A percentile compares a stretch with the other conserved stretches of the same genome.
phyloP scores from a whole-genome alignment of 1,140 invertebrate species.

The Archivesica marissinica region DNA sequence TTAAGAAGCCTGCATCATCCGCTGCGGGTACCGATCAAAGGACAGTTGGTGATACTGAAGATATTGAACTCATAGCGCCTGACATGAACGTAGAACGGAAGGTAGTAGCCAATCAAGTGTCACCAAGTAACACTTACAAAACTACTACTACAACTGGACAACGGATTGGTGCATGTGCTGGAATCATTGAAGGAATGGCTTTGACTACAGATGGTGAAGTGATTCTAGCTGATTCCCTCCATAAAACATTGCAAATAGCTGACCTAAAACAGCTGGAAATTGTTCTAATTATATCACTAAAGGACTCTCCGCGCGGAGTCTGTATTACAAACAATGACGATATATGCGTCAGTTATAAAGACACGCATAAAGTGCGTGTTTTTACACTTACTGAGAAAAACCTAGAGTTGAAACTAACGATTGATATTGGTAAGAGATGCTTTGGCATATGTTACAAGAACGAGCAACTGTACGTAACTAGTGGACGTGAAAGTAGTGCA shows the following conservation, averaged over 20 bases:
- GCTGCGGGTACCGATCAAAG: too few species aligned
- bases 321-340: slow-evolving; percentile 2
- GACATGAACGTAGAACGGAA: too few species aligned
- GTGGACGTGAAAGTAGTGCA: background rate
- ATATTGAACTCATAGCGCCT: too few species aligned
- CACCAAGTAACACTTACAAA: background rate
- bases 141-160: background rate
- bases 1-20: too few species aligned
- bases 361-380: background rate
- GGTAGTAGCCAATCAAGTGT: background rate
- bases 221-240: background rate
- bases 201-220: background rate
- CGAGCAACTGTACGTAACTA: background rate
- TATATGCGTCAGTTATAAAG: background rate
- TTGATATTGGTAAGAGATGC: background rate
- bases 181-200: background rate
- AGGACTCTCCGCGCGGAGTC: background rate
- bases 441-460: background rate
- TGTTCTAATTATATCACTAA: background rate
- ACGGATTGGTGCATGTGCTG: background rate
- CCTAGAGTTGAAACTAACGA: background rate
- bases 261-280: background rate
- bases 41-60: too few species aligned
- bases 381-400: background rate
- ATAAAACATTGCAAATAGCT: background rate